phyloP scores from a whole-genome alignment of 2,888 invertebrate species.

The Dascillus cervinus region DNA sequence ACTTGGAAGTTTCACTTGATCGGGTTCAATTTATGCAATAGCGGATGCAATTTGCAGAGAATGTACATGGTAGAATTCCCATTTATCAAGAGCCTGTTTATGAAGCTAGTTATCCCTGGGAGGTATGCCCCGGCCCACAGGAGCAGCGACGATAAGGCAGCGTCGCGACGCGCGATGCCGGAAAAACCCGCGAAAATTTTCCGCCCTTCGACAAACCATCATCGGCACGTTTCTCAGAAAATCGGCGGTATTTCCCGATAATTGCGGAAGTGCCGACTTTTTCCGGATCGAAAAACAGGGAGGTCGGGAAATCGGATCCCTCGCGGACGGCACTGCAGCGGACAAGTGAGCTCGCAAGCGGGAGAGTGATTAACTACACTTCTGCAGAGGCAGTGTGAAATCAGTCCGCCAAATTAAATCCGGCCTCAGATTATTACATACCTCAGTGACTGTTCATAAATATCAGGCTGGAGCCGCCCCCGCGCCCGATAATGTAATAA shows the following conservation, averaged over 20 bases:
- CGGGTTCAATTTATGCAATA: conserved; percentile 42
- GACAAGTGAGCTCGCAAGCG: conserved; percentile 19
- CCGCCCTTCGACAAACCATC: no score
- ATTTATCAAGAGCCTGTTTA: conserved; percentile 41
- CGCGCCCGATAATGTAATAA: no score
- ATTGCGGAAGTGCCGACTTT: no score
- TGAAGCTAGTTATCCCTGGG: conserved; percentile 39
- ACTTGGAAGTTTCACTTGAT: no score
- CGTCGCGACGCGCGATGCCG: conserved; percentile 15
- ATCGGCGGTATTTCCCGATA: no score
- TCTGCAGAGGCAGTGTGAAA: conserved; percentile 53
- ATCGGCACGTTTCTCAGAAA: no score
- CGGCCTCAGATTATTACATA: conserved; percentile 65
- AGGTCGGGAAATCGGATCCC: no score
- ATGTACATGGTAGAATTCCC: conserved; percentile 42
- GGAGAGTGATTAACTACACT: conserved; percentile 42
- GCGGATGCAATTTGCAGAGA: conserved; percentile 42
- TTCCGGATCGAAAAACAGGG: no score
- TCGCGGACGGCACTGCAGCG: conserved; percentile 19
- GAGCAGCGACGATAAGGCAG: conserved; percentile 13
- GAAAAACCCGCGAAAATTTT: no score
- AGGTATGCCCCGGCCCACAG: conserved; percentile 26
- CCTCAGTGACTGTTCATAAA: conserved; percentile 65
- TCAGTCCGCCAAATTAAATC: conserved; percentile 68
- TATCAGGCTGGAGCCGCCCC: no score